Percentiles rank a stretch among this genome's conserved stretches.
Evolutionary conservation across 1,140 invertebrate species (phyloP).

Genomic region (Mycetomoellerius zeteki): DNA sequence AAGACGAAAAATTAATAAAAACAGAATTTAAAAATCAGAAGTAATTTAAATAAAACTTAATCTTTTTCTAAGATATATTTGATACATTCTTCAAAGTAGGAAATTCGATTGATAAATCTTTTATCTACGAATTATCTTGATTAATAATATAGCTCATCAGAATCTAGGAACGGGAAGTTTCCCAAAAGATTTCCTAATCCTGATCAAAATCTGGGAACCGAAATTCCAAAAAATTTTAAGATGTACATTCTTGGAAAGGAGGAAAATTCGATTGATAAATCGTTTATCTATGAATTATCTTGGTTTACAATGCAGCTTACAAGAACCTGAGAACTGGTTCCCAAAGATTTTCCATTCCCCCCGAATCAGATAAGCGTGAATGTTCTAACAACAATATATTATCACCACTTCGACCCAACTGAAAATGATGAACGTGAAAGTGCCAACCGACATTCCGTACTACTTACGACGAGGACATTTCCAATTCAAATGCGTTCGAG

Average conservation of each 20-base stretch:
- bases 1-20: neutral
- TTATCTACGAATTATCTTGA: neutral
- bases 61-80: neutral
- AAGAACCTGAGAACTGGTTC: neutral
- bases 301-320: neutral
- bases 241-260: neutral
- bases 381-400: neutral
- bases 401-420: neutral
- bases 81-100: too few relatives aligned
- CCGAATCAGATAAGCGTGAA: neutral
- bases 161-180: neutral
- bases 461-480: constrained; percentile 55
- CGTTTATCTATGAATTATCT: neutral
- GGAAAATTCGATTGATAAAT: neutral
- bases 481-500: constrained; percentile 67
- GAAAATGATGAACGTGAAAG: constrained; percentile 57
- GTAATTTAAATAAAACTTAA: constrained; percentile 8
- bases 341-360: neutral
- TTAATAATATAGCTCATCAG: neutral
- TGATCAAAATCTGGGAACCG: neutral
- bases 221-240: neutral
- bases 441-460: constrained; percentile 49
- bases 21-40: neutral
- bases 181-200: neutral
- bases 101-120: neutral